Conservation (phyloP, 2,113 vertebrate species). For the Micronycteris hirsuta region DNA sequence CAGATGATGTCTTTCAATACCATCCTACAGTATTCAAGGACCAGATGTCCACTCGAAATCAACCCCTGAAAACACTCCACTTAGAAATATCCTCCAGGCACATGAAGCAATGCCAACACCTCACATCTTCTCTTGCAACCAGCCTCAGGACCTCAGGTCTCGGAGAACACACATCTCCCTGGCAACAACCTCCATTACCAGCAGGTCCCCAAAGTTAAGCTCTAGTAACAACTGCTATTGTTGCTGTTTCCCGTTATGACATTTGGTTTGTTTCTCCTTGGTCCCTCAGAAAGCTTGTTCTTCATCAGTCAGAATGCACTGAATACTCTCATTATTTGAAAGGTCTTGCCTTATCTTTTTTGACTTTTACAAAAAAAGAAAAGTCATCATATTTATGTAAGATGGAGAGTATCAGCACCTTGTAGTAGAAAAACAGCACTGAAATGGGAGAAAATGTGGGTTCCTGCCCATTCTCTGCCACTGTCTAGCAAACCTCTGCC, state of each 20-base stretch:
- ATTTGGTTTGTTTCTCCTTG: neutral
- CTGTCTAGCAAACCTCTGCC: neutral
- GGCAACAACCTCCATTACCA: too few species aligned
- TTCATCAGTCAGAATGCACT: neutral
- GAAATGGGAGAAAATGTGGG: neutral
- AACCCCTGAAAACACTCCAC: neutral
- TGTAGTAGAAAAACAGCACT: neutral
- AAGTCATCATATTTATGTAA: neutral
- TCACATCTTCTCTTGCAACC: neutral
- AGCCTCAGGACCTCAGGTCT: neutral
- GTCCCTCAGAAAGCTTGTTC: neutral
- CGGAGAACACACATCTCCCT: neutral
- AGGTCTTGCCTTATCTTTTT: neutral
- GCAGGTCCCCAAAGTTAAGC: neutral
- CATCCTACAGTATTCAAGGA: neutral
- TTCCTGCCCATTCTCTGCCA: neutral
- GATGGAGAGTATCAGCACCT: neutral
- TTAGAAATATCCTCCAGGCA: neutral
- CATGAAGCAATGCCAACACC: neutral
- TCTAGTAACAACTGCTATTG: neutral
- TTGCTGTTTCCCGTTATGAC: fast-evolving
- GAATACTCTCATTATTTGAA: neutral
- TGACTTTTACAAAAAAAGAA: neutral
- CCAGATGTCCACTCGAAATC: neutral
- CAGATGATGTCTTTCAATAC: fast-evolving